Evolutionary conservation across 2,113 vertebrate species (phyloP).

Genomic region (Nicator chloris): DNA sequence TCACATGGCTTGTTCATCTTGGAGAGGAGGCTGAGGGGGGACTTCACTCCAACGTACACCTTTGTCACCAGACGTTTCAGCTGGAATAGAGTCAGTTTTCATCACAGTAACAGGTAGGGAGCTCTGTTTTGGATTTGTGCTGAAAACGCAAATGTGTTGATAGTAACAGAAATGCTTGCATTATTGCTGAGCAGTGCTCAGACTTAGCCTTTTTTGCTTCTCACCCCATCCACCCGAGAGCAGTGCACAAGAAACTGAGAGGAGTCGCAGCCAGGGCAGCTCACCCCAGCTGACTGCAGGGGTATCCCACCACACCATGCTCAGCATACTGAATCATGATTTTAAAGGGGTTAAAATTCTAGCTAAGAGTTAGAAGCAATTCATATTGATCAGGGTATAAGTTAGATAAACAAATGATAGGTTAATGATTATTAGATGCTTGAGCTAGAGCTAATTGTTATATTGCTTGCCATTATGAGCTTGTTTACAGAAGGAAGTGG

Average conservation of each 20-base stretch:
- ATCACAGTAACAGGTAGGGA: neutral
- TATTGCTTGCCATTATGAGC: no score
- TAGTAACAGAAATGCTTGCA: neutral
- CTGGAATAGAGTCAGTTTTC: neutral
- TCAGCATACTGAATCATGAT: no score
- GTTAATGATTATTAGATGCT: no score
- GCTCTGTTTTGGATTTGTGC: neutral
- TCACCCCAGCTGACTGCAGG: neutral
- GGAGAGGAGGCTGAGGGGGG: neutral
- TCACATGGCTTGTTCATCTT: neutral
- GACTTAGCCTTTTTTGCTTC: neutral
- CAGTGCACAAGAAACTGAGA: neutral
- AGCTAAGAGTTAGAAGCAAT: no score
- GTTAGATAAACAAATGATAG: no score
- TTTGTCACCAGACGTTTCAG: neutral
- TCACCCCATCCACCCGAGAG: neutral
- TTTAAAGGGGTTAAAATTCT: no score
- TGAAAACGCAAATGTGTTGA: neutral
- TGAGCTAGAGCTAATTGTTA: no score
- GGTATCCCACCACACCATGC: neutral
- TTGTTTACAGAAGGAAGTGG: no score
- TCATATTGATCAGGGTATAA: no score
- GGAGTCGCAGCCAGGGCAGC: neutral
- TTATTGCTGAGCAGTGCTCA: neutral
- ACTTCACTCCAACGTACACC: neutral